Base-by-base conservation (phyloP, 1,140 invertebrate genomes). In the Kradibia gibbosae region DNA sequence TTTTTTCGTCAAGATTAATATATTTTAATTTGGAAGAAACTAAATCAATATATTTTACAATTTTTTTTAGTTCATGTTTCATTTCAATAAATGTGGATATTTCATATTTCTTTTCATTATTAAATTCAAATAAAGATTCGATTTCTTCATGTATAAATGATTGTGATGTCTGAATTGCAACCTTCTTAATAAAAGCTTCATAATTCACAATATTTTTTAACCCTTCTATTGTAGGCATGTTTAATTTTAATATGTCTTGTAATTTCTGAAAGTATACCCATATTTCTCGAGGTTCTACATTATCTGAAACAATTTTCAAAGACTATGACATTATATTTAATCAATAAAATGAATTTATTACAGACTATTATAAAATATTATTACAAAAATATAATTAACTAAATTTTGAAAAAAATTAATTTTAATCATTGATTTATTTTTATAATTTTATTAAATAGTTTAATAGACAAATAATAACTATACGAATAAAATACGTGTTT, bases 241-340 rank as follows among this genome's bases (percentile, higher is more conserved):
- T 22, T 4, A 8, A 1, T 20, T 45, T 55, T 39, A 79, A 20
- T n/a, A 42, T 48, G 20, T 25, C n/a, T 57, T 79, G 28, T 22
- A 79, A 25, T 28, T 71, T 50, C 2, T 57, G 28, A 13, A 79
- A 57, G 13, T 67, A 79, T 15, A 55, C 11, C 50, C 50, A 45
- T n/a, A 57, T 28, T 15, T 55, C 36, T 3, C 72, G 13, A 53
- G 31, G 28, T 3, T 42, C 5, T 31, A 67, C 2, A 22, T 22
- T 3, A 50, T 78, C 75, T 78, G 11, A 67, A 62, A 77, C 17
- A 57, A 13, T 20, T 42, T n/a, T n/a, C n/a, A n/a, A n/a, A n/a
- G n/a, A n/a, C n/a, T n/a, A n/a, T n/a, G n/a, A n/a, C n/a, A n/a
- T n/a, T n/a, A n/a, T n/a, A n/a, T n/a, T n/a, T n/a, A n/a, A n/a